These are phyloP conservation scores for Dendrophyllia cribrosa DNA, from an alignment of 64 coral and sea anemone genomes.

Conservation along the genomic window DNA sequence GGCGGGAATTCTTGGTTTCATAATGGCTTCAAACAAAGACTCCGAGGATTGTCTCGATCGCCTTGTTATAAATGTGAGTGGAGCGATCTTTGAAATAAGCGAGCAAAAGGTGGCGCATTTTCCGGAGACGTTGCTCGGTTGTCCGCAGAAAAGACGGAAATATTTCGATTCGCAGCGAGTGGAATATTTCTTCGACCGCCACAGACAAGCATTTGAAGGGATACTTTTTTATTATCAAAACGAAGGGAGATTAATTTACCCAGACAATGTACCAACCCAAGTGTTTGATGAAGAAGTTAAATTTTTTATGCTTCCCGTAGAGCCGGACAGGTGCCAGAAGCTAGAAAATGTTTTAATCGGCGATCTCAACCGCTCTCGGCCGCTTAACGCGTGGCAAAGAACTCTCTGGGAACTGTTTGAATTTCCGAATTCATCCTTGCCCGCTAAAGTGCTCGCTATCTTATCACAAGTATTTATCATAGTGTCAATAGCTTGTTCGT, in stretches of 20 bases:
- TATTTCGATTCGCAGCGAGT: slow-evolving; percentile 74
- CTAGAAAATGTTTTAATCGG: slow-evolving; percentile 73
- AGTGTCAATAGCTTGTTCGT: slow-evolving; percentile 66
- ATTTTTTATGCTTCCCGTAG: slow-evolving; percentile 83
- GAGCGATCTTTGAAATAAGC: slow-evolving; percentile 81
- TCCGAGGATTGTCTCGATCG: slow-evolving; percentile 3
- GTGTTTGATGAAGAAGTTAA: slow-evolving; percentile 94
- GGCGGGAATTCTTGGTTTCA: neutral
- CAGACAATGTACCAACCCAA: slow-evolving; percentile 83
- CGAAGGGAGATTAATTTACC: slow-evolving; percentile 80
- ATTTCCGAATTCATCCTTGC: slow-evolving; percentile 67
- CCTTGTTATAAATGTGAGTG: slow-evolving; percentile 83
- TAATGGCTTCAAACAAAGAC: slow-evolving; percentile 3
- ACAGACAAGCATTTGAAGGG: slow-evolving; percentile 88
- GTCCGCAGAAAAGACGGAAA: slow-evolving; percentile 67
- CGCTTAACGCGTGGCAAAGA: slow-evolving; percentile 56
- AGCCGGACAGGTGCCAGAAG: slow-evolving; percentile 10
- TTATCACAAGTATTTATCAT: slow-evolving; percentile 74
- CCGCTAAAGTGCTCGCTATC: slow-evolving; percentile 58
- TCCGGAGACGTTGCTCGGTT: slow-evolving; percentile 82
- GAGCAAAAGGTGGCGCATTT: slow-evolving; percentile 61
- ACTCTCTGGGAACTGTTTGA: slow-evolving; percentile 91
- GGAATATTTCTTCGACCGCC: slow-evolving; percentile 91
- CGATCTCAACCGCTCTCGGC: slow-evolving; percentile 35
- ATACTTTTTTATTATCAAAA: slow-evolving; percentile 96